Percentiles rank a stretch among this genome's conserved stretches.
phyloP scores from a whole-genome alignment of 2,888 invertebrate species.

The Nomada fucata region DNA sequence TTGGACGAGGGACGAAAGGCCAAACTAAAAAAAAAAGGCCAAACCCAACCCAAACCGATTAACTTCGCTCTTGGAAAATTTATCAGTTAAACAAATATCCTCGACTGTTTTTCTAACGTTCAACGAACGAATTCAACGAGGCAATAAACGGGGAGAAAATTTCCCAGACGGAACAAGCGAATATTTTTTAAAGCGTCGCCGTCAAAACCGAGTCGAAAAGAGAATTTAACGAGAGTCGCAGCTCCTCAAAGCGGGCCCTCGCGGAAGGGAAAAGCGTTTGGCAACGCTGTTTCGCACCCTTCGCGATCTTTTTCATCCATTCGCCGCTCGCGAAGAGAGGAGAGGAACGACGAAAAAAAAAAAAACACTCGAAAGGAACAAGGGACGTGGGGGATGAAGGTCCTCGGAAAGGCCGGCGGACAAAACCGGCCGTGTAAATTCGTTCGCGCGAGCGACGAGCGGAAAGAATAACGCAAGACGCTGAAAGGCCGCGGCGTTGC shows the following conservation, averaged over 20 bases:
- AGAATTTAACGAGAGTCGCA: constrained; percentile 13
- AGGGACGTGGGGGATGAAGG: background rate
- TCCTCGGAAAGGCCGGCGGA: background rate
- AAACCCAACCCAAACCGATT: too few relatives aligned
- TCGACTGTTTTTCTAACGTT: too few relatives aligned
- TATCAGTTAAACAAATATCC: too few relatives aligned
- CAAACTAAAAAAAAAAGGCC: too few relatives aligned
- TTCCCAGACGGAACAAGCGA: background rate
- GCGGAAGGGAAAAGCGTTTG: background rate
- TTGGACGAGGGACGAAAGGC: background rate
- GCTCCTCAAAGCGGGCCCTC: background rate
- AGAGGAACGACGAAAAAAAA: too few relatives aligned
- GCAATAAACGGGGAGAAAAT: too few relatives aligned
- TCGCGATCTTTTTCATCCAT: background rate
- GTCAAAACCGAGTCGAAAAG: too few relatives aligned
- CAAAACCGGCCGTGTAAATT: background rate
- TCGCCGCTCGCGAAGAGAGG: background rate
- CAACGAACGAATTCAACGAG: too few relatives aligned
- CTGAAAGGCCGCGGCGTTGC: background rate
- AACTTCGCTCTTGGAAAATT: too few relatives aligned
- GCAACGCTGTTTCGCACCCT: background rate
- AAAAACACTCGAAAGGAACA: background rate
- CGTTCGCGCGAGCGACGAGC: background rate
- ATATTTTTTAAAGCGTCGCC: background rate
- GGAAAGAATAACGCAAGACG: background rate